phyloP scores from a whole-genome alignment of 2,797 vertebrate species.

The Pseudomugil gertrudae region DNA sequence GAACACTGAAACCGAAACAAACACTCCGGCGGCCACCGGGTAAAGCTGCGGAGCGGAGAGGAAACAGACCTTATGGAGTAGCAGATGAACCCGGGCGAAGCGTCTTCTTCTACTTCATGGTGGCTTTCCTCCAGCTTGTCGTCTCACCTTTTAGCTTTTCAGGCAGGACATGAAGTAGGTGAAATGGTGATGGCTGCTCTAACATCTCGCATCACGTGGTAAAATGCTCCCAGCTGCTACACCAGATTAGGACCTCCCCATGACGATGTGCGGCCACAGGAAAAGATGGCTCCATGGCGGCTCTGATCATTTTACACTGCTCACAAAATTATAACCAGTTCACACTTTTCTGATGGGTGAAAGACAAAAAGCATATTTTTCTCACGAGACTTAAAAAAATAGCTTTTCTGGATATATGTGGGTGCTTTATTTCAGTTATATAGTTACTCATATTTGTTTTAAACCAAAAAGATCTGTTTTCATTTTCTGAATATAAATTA shows the following conservation, averaged over 20 bases:
- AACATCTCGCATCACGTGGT: conserved; percentile 84
- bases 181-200: conserved; percentile 83
- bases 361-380: not conserved
- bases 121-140: conserved; percentile 30
- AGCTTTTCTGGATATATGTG: not conserved
- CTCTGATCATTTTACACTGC: not conserved
- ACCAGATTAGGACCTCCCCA: conserved; percentile 77
- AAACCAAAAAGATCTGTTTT: not conserved
- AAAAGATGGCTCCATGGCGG: conserved; percentile 37
- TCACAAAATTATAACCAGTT: not conserved
- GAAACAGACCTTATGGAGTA: conserved; percentile 61
- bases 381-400: not conserved
- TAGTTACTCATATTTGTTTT: not conserved
- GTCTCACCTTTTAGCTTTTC: conserved; percentile 59
- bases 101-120: conserved; percentile 68
- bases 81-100: not conserved
- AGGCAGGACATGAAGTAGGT: conserved; percentile 74
- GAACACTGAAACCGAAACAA: conserved; percentile 42
- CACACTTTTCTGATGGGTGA: not conserved
- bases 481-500: not conserved
- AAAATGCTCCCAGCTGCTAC: conserved; percentile 82
- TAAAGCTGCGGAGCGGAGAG: conserved; percentile 1
- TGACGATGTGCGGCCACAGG: conserved; percentile 4
- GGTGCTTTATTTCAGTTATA: not conserved
- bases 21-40: conserved; percentile 20